Conservation (phyloP, 2,888 invertebrate species). For the Sinohyriopsis cumingii region DNA sequence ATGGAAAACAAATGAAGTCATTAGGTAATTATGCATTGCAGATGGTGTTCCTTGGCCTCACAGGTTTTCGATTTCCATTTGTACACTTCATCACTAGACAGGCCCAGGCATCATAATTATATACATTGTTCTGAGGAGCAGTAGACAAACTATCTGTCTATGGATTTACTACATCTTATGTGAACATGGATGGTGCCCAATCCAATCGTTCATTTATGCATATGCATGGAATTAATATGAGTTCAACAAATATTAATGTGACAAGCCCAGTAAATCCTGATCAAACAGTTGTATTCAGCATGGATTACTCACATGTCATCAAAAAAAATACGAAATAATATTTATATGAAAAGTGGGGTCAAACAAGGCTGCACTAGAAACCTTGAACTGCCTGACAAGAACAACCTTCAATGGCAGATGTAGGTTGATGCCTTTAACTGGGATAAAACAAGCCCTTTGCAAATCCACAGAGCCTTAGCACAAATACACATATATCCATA, state of each 20-base stretch:
- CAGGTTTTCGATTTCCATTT: constrained; percentile 30
- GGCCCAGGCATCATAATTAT: constrained; percentile 19
- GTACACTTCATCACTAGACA: constrained; percentile 18
- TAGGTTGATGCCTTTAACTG: constrained; percentile 28
- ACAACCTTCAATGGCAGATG: constrained; percentile 28
- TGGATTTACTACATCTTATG: constrained; percentile 3
- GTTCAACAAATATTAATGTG: neutral
- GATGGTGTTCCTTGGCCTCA: constrained; percentile 25
- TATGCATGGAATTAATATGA: constrained; percentile 9
- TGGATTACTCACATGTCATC: constrained; percentile 22
- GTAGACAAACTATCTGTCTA: neutral
- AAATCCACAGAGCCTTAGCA: constrained; percentile 27
- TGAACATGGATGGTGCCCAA: constrained; percentile 27
- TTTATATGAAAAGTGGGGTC: constrained; percentile 19
- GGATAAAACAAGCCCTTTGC: constrained; percentile 27
- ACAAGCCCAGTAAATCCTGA: neutral
- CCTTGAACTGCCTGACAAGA: constrained; percentile 11
- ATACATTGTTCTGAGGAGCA: constrained; percentile 21
- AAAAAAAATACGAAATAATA: constrained; percentile 20
- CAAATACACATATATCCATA: constrained; percentile 26
- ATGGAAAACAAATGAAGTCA: constrained; percentile 6
- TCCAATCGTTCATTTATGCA: constrained; percentile 22
- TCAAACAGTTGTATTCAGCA: constrained; percentile 17
- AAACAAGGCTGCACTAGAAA: constrained; percentile 4
- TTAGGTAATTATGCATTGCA: constrained; percentile 28